phyloP scores from a whole-genome alignment of 1,140 invertebrate genomes.

The Macrotrachela quadricornifera region DNA sequence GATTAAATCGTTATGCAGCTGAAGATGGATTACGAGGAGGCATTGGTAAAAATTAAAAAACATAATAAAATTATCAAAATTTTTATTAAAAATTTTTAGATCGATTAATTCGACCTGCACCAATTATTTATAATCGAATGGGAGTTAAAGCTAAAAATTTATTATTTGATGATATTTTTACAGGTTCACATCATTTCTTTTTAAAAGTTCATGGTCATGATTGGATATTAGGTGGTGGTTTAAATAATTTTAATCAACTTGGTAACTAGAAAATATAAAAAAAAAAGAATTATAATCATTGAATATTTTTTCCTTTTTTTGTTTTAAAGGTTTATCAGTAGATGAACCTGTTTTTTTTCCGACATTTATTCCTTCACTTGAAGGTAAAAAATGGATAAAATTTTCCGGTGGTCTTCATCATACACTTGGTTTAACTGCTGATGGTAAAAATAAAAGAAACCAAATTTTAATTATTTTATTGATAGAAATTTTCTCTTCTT shows the following conservation, averaged over 20 bases:
- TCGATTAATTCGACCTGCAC: too few relatives aligned
- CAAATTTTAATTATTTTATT: too few relatives aligned
- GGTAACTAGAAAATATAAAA: constrained; percentile 33
- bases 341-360: neutral
- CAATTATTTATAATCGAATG: too few relatives aligned
- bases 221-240: constrained; percentile 59
- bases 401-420: constrained; percentile 47
- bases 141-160: too few relatives aligned
- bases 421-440: constrained; percentile 42
- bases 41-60: too few relatives aligned
- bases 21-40: neutral
- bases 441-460: constrained; percentile 30
- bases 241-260: constrained; percentile 78
- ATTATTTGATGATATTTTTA: constrained; percentile 48
- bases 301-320: too few relatives aligned
- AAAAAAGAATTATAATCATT: neutral
- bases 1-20: neutral
- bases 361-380: neutral
- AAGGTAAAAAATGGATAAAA: neutral
- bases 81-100: too few relatives aligned
- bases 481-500: too few relatives aligned
- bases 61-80: too few relatives aligned
- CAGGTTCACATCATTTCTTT: constrained; percentile 56
- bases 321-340: too few relatives aligned
- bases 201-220: constrained; percentile 40